These are phyloP conservation scores for Timandra comae DNA, from an alignment of 2,888 invertebrate species.

Conservation along the genomic window DNA sequence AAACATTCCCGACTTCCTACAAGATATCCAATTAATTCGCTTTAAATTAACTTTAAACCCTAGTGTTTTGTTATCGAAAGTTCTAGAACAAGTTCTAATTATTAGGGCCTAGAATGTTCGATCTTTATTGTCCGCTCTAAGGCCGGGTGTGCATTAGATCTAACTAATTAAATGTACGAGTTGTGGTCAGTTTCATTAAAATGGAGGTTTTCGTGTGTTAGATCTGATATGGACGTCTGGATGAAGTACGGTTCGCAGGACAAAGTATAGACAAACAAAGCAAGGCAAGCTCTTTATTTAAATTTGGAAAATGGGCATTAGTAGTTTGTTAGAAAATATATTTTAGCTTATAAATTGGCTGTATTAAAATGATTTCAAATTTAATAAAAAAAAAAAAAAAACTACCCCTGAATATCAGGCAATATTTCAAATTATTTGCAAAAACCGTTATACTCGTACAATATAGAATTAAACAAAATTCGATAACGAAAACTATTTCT, in stretches of 20 bases:
- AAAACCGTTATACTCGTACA: no score
- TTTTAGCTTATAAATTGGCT: no score
- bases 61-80: constrained; percentile 53
- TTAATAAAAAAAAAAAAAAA: no score
- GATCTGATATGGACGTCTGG: constrained; percentile 57
- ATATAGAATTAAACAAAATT: no score
- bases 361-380: no score
- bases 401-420: no score
- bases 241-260: constrained; percentile 2
- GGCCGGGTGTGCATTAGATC: constrained; percentile 48
- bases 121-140: constrained; percentile 68
- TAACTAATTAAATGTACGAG: constrained; percentile 61
- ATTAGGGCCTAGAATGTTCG: constrained; percentile 61
- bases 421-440: no score
- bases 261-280: no score
- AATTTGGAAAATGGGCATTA: no score
- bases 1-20: constrained; percentile 38
- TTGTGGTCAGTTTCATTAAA: constrained; percentile 52
- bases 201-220: constrained; percentile 66
- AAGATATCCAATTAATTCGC: constrained; percentile 59
- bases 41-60: constrained; percentile 51
- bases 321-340: no score
- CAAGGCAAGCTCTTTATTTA: no score
- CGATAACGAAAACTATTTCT: no score
- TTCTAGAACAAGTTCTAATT: constrained; percentile 59